These are phyloP conservation scores for Oncorhynchus masou DNA, from an alignment of 2,113 vertebrate species.

Conservation along the genomic window DNA sequence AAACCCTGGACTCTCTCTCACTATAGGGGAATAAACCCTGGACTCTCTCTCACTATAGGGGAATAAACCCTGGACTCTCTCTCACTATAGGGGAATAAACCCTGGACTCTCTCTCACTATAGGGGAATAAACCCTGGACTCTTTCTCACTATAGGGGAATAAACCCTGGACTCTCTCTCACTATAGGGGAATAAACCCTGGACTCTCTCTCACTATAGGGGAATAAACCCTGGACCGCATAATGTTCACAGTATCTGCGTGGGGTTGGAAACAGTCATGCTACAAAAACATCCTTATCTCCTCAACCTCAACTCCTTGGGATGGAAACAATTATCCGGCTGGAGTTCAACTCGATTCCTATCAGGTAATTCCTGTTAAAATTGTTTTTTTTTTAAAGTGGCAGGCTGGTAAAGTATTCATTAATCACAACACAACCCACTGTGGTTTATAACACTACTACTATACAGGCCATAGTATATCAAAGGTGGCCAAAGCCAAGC, in stretches of 20 bases:
- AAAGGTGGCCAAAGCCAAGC: neutral
- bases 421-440: neutral
- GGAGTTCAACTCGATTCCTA: slow-evolving; percentile 40
- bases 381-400: slow-evolving; percentile 35
- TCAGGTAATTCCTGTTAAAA: slow-evolving; percentile 47
- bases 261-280: slow-evolving; percentile 24
- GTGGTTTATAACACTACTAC: neutral
- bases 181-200: too few relatives aligned
- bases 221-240: neutral
- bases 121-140: too few relatives aligned
- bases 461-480: neutral
- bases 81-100: too few relatives aligned
- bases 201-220: too few relatives aligned
- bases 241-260: neutral
- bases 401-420: neutral
- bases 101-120: too few relatives aligned
- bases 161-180: too few relatives aligned
- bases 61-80: too few relatives aligned
- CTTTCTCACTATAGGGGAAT: too few relatives aligned
- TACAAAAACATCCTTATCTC: slow-evolving; percentile 29
- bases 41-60: too few relatives aligned
- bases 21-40: too few relatives aligned
- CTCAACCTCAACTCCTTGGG: slow-evolving; percentile 28
- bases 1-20: too few relatives aligned
- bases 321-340: slow-evolving; percentile 59